Base-by-base conservation (phyloP, 2,797 vertebrate genomes). In the Pipistrellus nathusii region DNA sequence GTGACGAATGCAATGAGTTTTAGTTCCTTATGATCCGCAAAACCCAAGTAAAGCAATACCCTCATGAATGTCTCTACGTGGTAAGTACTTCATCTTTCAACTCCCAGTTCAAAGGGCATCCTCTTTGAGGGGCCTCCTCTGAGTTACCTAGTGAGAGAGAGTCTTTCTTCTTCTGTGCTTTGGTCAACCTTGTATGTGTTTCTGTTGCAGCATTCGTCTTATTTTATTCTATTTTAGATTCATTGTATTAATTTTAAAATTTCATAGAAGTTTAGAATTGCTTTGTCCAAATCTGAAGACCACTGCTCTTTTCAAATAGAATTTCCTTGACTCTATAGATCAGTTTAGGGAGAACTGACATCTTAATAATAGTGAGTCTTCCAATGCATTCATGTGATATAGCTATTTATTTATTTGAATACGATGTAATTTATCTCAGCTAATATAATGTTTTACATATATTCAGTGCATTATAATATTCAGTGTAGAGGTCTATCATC, bases 361-460 rank as follows among this genome's bases (percentile, higher is more conserved):
- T 48, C 13, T 48, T 48, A 48, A 48, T 48, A 48, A 48, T 23
- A 66, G 4, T 75, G 57, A 90, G n/a, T 48, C 44, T 93, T 69
- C 30, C n/a, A 57, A 2, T 83, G 3, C 64, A 46, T 7, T 35
- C 77, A 73, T 57, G 25, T 80, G 57, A 46, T 53, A 20, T 18
- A 55, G 69, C 25, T 71, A 23, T 57, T 69, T 46, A 57, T 85
- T 81, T 72, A 51, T 66, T 80, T 88, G 93, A 91, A 75, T 85
- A 35, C 48, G 89, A 17, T 73, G 89, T 76, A 23, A 71, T 76
- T 64, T 85, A 14, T 62, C 82, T 85, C 25, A n/a, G 48, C 38
- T 75, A 68, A 75, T 38, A 46, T 53, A 30, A 41, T 64, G 2
- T 51, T 89, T 59, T 81, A 55, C 53, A 48, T 48, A 71, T 35